These are phyloP conservation scores for Heterotis niloticus DNA, from an alignment of 2,113 vertebrate species.

Conservation along the genomic window DNA sequence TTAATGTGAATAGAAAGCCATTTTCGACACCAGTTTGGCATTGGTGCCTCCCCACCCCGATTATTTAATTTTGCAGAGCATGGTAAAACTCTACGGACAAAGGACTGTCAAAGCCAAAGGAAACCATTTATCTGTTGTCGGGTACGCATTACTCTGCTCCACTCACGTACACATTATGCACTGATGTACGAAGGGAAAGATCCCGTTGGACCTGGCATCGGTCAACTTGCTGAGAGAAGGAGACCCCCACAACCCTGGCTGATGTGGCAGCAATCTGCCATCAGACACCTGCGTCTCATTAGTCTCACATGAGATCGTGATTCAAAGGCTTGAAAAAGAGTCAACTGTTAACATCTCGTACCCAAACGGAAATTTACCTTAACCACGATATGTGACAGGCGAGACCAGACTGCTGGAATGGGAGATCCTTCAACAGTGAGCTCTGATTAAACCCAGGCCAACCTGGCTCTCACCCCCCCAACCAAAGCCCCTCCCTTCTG, in stretches of 20 bases:
- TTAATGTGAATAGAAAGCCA: constrained; percentile 1
- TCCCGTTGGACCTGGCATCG: too few relatives aligned
- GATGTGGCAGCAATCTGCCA: too few relatives aligned
- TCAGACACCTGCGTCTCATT: too few relatives aligned
- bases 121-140: constrained; percentile 1
- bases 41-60: too few relatives aligned
- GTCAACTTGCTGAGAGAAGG: too few relatives aligned
- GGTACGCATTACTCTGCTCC: neutral
- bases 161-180: too few relatives aligned
- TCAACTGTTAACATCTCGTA: neutral
- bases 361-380: constrained; percentile 6
- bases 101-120: constrained; percentile 8
- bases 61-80: too few relatives aligned
- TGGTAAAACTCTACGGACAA: neutral
- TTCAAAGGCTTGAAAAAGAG: too few relatives aligned
- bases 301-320: too few relatives aligned
- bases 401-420: neutral
- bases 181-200: too few relatives aligned
- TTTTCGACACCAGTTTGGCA: neutral
- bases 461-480: constrained; percentile 1
- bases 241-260: too few relatives aligned
- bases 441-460: constrained; percentile 39
- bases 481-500: constrained; percentile 1
- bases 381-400: neutral
- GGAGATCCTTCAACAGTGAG: constrained; percentile 19